These are phyloP conservation scores for Corydoras sp. DNA, from an alignment of 2,113 vertebrate species.

Conservation along the genomic window DNA sequence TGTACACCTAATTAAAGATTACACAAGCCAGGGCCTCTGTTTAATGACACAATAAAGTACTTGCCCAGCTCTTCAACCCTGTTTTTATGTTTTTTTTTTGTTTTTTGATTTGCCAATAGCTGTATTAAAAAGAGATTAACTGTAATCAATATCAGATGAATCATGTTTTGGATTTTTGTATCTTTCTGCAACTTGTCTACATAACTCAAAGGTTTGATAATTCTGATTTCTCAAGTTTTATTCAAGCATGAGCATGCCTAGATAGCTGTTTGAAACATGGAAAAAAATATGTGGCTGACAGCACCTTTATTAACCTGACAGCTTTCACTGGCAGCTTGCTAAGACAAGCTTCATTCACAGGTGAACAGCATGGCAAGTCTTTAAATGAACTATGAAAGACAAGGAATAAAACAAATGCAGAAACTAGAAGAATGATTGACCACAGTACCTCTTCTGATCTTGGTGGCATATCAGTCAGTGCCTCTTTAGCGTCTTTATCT, in stretches of 20 bases:
- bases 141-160: background rate
- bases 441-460: conserved; percentile 78
- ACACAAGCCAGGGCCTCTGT: too few species aligned
- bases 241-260: background rate
- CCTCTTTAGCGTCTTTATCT: conserved; percentile 78
- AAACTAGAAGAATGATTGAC: background rate
- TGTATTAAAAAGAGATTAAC: background rate
- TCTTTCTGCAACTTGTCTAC: background rate
- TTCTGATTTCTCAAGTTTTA: background rate
- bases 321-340: conserved; percentile 2
- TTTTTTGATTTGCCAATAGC: too few species aligned
- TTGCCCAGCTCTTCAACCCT: too few species aligned
- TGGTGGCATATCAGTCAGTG: conserved; percentile 90
- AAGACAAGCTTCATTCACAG: conserved; percentile 1
- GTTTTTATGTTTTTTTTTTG: too few species aligned
- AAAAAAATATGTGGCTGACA: too few species aligned
- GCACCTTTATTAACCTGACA: background rate
- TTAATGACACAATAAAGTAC: too few species aligned
- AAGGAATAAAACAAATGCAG: background rate
- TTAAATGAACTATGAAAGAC: background rate
- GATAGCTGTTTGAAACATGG: background rate
- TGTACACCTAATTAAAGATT: too few species aligned
- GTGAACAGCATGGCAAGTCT: too few species aligned
- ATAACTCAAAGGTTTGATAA: background rate
- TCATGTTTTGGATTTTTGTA: background rate